Percentiles rank a stretch among this genome's conserved stretches.
Evolutionary conservation across 2,888 invertebrate genomes (phyloP).

Genomic region (Torymus aiolomorphi): DNA sequence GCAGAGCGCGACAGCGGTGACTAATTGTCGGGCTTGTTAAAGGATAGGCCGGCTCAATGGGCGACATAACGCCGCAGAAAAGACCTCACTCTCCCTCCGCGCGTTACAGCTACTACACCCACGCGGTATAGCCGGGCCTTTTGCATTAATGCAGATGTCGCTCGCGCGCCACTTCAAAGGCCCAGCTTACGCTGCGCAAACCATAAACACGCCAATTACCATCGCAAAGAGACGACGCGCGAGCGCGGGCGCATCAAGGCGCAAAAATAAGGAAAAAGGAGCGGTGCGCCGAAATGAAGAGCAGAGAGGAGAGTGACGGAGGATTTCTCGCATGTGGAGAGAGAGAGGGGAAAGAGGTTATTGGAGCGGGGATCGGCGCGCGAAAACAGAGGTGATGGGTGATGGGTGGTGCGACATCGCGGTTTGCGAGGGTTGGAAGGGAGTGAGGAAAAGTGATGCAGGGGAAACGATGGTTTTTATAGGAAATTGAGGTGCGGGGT

Average conservation of each 20-base stretch:
- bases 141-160: conserved; percentile 68
- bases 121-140: conserved; percentile 48
- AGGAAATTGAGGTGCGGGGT: no score
- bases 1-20: conserved; percentile 46
- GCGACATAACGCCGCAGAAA: conserved; percentile 63
- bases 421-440: no score
- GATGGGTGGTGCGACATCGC: no score
- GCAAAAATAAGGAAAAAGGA: conserved; percentile 60
- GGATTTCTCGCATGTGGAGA: no score
- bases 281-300: conserved; percentile 48
- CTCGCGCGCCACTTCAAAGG: conserved; percentile 67
- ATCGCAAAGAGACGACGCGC: conserved; percentile 64
- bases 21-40: conserved; percentile 68
- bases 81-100: conserved; percentile 19
- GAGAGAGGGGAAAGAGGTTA: no score
- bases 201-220: conserved; percentile 70
- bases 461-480: no score
- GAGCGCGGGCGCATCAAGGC: conserved; percentile 57
- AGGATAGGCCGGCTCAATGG: conserved; percentile 60
- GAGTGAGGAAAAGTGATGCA: no score
- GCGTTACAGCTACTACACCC: no score
- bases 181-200: conserved; percentile 61
- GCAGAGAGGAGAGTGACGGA: conserved; percentile 15
- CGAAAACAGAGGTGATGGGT: no score
- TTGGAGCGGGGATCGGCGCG: no score